phyloP scores from a whole-genome alignment of 2,888 invertebrate genomes.

The Brachypalpus laphriformis region DNA sequence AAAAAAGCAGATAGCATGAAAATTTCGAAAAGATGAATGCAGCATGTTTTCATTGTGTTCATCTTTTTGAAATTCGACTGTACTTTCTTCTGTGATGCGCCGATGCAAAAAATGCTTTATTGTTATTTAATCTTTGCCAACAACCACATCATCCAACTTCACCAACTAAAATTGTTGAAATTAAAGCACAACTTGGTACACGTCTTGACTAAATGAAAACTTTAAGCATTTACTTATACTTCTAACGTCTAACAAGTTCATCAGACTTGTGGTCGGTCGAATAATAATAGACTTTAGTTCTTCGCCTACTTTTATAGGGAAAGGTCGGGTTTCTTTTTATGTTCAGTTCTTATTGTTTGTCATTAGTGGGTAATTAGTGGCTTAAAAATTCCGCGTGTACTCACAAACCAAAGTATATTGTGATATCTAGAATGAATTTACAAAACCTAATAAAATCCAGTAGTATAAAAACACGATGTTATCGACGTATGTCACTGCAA shows the following conservation, averaged over 20 bases:
- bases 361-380: neutral
- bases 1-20: no score
- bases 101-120: no score
- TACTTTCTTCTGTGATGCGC: no score
- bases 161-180: neutral
- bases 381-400: neutral
- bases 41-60: no score
- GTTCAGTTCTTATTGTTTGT: no score
- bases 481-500: conserved; percentile 37
- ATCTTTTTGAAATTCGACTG: no score
- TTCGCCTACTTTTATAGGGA: neutral
- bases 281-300: conserved; percentile 7
- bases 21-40: no score
- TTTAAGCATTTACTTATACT: conserved; percentile 9
- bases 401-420: neutral
- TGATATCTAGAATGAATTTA: neutral
- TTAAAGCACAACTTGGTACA: neutral
- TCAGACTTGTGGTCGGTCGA: neutral
- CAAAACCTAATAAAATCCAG: neutral
- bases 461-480: neutral
- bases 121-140: neutral
- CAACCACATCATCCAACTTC: neutral
- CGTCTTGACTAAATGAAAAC: conserved; percentile 3
- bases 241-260: neutral
- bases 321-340: no score